These are phyloP conservation scores for Saccostrea cuccullata DNA, from an alignment of 1,140 invertebrate species.

Conservation along the genomic window DNA sequence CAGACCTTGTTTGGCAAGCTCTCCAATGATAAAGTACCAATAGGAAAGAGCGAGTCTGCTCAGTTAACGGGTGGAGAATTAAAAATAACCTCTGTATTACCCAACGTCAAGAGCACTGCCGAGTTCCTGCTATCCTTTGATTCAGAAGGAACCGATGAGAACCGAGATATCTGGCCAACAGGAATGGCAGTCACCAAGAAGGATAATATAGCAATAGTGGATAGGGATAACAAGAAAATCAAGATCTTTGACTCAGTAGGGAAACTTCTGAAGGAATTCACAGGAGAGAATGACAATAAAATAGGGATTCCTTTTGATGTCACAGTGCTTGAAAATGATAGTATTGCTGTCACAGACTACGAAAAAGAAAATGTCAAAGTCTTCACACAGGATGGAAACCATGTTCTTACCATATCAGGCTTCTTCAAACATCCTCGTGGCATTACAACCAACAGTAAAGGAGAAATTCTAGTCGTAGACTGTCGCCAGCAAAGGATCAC, in stretches of 20 bases:
- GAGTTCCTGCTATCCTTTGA: slow-evolving; percentile 61
- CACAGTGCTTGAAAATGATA: slow-evolving; percentile 67
- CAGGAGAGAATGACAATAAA: slow-evolving; percentile 62
- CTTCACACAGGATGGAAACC: slow-evolving; percentile 66
- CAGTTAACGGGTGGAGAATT: slow-evolving; percentile 44
- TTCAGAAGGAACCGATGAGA: slow-evolving; percentile 57
- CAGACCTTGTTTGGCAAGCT: slow-evolving; percentile 69
- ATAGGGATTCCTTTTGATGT: slow-evolving; percentile 72
- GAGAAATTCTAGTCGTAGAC: slow-evolving; percentile 74
- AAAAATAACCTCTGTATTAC: slow-evolving; percentile 63
- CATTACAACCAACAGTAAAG: slow-evolving; percentile 68
- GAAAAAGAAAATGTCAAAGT: slow-evolving; percentile 72
- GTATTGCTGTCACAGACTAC: slow-evolving; percentile 74
- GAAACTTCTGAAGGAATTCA: slow-evolving; percentile 60
- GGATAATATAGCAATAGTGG: slow-evolving; percentile 68
- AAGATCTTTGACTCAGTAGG: slow-evolving; percentile 69
- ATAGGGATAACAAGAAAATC: slow-evolving; percentile 74
- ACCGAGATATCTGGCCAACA: slow-evolving; percentile 73
- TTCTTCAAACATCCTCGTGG: slow-evolving; percentile 74
- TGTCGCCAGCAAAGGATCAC: slow-evolving; percentile 65
- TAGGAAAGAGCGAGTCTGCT: slow-evolving; percentile 57
- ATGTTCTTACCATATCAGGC: slow-evolving; percentile 63
- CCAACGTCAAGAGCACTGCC: slow-evolving; percentile 59
- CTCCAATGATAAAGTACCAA: slow-evolving; percentile 55
- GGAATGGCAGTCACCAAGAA: slow-evolving; percentile 64